These are phyloP conservation scores for Apodemia mormo DNA, from an alignment of 2,888 invertebrate genomes.

Conservation along the genomic window DNA sequence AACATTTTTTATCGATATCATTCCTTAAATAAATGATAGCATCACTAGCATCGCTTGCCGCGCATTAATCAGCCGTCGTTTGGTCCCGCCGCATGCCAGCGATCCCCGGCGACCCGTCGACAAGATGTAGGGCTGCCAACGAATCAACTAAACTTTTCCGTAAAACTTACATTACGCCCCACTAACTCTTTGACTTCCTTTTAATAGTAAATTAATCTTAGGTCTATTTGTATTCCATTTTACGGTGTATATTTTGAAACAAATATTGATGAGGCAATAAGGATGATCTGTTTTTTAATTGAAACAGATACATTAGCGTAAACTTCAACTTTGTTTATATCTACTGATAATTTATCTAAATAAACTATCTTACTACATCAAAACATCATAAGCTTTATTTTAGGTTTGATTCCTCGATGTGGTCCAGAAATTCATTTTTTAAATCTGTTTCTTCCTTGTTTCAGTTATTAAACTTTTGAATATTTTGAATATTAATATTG, in stretches of 20 bases:
- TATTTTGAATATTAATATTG: too few species aligned
- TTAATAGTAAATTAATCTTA: slow-evolving; percentile 9
- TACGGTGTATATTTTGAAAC: neutral
- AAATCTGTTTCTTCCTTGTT: too few species aligned
- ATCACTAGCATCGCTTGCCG: slow-evolving; percentile 38
- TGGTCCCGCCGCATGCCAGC: slow-evolving; percentile 44
- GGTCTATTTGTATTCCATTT: neutral
- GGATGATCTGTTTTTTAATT: neutral
- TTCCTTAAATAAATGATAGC: slow-evolving; percentile 19
- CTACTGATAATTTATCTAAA: too few species aligned
- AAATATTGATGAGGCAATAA: neutral
- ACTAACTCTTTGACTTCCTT: slow-evolving; percentile 15
- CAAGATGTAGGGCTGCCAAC: slow-evolving; percentile 28
- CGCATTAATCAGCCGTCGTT: slow-evolving; percentile 47
- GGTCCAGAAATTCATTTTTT: too few species aligned
- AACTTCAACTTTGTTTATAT: too few species aligned
- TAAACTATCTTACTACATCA: too few species aligned
- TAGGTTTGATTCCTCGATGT: too few species aligned
- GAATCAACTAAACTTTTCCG: slow-evolving; percentile 24
- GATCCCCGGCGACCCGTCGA: slow-evolving; percentile 32
- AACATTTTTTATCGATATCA: slow-evolving; percentile 27
- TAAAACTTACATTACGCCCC: slow-evolving; percentile 8
- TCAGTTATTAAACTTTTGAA: too few species aligned
- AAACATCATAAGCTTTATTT: too few species aligned
- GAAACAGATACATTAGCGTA: neutral